Base-by-base conservation (phyloP, 2,888 invertebrate species). In the Plemyria rubiginata region DNA sequence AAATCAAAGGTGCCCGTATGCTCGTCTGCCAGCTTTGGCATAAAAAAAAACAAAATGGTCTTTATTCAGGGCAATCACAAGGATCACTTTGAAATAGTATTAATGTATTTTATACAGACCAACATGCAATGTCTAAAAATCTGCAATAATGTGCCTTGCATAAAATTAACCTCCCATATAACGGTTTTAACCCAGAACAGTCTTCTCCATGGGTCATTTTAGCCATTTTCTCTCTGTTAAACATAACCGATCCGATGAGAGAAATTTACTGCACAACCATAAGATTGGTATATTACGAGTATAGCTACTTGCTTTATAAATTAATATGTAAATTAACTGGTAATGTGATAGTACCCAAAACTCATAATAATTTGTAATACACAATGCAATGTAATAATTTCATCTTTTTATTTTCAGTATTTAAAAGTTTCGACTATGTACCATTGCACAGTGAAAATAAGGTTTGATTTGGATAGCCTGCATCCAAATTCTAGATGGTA, bases 361-460 rank as follows among this genome's bases (percentile, higher is more conserved):
- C 60, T 57, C 57, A 60, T 66, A 72, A 63, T 62, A 60, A 66
- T 71, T 74, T 77, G 71, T 63, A 58, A 32, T 49, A 11, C 48
- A 53, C 22, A 52, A 48, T 22, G 54, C 64, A 68, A 57, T 67
- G 68, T 65, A 72, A 76, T 74, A 71, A 75, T 70, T 73, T 72
- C 59, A 55, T 59, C 64, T 72, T 67, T 68, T 70, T 67, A 67
- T 69, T 56, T 57, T 60, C 60, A 49, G 54, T 64, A 51, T 54
- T 54, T 13, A 36, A 53, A 41, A 7, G 13, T 41, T 45, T 9
- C 45, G 28, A 49, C 53, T 55, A 13, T 43, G 51, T 16, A 64
- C 66, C 54, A 29, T 68, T 22, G 8, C 0, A 2, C 22, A 5
- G 7, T 40, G 8, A 8, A 36, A 32, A 61, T 68, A 70, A 54